Evolutionary conservation across 2,113 vertebrate species (phyloP).

Genomic region (Paracanthobrama guichenoti): DNA sequence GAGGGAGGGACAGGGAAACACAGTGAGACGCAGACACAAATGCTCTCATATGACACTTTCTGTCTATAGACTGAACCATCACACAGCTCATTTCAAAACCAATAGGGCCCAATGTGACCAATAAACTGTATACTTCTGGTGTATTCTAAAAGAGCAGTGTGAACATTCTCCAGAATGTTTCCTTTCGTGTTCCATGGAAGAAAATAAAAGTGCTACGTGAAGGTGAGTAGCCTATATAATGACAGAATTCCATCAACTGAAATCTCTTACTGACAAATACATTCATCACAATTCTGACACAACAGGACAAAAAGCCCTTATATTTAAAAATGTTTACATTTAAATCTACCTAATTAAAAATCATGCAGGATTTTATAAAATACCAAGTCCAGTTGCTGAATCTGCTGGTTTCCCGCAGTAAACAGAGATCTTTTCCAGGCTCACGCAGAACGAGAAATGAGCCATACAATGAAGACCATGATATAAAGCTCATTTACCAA

Average conservation of each 20-base stretch:
- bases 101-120: not conserved
- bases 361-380: conserved; percentile 20
- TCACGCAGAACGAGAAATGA: not conserved
- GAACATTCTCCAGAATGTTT: not conserved
- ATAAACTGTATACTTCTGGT: not conserved
- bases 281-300: conserved; percentile 25
- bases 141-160: not conserved
- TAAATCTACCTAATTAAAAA: conserved; percentile 17
- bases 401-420: not conserved
- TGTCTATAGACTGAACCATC: conserved; percentile 15
- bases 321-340: conserved; percentile 20
- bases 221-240: not conserved
- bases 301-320: not conserved
- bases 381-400: not conserved
- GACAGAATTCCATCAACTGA: conserved; percentile 7
- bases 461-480: conserved; percentile 4
- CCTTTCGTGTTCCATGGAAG: not conserved
- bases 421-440: not conserved
- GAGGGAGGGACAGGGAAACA: conserved; percentile 34
- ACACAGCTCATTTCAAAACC: not conserved
- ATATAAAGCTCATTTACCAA: not conserved
- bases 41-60: not conserved
- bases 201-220: not conserved
- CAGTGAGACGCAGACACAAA: conserved; percentile 37
- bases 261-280: conserved; percentile 29